These are phyloP conservation scores for Augochlorella aurata DNA, from an alignment of 2,888 invertebrate genomes.

Conservation along the genomic window DNA sequence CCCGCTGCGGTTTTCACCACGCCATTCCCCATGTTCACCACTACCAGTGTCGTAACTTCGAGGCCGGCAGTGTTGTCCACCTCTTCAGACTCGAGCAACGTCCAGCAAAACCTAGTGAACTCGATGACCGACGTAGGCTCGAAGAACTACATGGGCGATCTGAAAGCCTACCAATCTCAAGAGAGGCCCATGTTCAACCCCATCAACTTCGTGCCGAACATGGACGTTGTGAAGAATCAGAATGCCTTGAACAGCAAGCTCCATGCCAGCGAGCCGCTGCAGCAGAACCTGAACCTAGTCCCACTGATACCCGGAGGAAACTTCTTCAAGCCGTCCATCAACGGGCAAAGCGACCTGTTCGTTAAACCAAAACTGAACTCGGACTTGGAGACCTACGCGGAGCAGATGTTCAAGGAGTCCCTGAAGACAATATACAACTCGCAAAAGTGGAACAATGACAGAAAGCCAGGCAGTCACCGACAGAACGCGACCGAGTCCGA, in stretches of 20 bases:
- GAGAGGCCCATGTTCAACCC: constrained; percentile 75
- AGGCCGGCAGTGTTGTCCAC: constrained; percentile 65
- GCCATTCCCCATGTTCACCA: constrained; percentile 76
- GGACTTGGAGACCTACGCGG: constrained; percentile 78
- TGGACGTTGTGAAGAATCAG: constrained; percentile 77
- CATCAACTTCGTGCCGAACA: constrained; percentile 78
- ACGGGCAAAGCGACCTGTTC: constrained; percentile 70
- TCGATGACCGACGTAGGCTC: constrained; percentile 73
- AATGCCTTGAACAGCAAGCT: constrained; percentile 73
- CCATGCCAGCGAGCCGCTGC: constrained; percentile 65
- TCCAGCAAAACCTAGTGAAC: constrained; percentile 72
- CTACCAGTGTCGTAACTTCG: constrained; percentile 70
- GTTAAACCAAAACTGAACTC: constrained; percentile 75
- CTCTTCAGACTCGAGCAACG: constrained; percentile 61
- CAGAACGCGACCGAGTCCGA: constrained; percentile 71
- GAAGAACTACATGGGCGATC: constrained; percentile 61
- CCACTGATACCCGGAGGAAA: constrained; percentile 77
- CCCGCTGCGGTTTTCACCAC: constrained; percentile 76
- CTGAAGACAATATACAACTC: constrained; percentile 79
- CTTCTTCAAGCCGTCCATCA: constrained; percentile 74
- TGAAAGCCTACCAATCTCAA: constrained; percentile 59
- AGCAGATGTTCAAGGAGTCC: constrained; percentile 80
- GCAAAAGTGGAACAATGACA: constrained; percentile 80
- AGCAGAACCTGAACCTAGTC: constrained; percentile 76
- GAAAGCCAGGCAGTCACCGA: constrained; percentile 60